phyloP scores from a whole-genome alignment of 2,113 vertebrate species.

The Dicaeum eximium region DNA sequence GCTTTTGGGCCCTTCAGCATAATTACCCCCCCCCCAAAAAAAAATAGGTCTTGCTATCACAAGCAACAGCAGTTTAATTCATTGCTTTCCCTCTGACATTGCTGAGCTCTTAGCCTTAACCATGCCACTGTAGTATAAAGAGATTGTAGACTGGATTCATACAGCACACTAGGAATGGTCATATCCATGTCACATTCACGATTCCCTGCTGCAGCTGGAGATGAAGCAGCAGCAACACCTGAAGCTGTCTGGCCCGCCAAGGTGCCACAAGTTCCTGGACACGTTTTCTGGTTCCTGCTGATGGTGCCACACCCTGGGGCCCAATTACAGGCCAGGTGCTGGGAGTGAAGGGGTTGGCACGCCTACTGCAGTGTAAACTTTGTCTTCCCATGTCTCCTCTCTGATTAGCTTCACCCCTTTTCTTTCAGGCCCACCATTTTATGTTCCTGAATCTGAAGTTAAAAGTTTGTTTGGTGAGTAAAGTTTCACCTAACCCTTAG shows the following conservation, averaged over 20 bases:
- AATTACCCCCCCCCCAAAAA: background rate
- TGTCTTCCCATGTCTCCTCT: background rate
- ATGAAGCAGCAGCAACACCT: background rate
- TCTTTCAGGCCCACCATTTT: slow-evolving; percentile 74
- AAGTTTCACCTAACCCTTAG: background rate
- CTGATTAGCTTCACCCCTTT: background rate
- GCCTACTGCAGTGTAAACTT: background rate
- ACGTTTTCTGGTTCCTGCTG: background rate
- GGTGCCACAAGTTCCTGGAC: rapidly evolving
- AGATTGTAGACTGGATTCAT: background rate
- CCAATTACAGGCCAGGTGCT: background rate
- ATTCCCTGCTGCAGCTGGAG: background rate
- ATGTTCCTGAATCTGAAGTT: slow-evolving; percentile 65
- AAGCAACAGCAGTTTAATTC: background rate
- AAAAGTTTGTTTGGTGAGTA: slow-evolving; percentile 73
- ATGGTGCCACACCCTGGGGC: background rate
- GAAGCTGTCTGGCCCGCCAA: background rate
- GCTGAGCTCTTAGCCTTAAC: background rate
- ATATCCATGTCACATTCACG: rapidly evolving
- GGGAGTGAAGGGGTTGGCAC: background rate
- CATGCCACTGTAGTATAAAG: background rate
- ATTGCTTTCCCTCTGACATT: background rate
- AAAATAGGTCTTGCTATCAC: background rate
- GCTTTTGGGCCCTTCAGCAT: background rate
- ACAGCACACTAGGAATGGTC: background rate